Conservation (phyloP, 2,797 vertebrate genomes). For the Danionella dracula region DNA sequence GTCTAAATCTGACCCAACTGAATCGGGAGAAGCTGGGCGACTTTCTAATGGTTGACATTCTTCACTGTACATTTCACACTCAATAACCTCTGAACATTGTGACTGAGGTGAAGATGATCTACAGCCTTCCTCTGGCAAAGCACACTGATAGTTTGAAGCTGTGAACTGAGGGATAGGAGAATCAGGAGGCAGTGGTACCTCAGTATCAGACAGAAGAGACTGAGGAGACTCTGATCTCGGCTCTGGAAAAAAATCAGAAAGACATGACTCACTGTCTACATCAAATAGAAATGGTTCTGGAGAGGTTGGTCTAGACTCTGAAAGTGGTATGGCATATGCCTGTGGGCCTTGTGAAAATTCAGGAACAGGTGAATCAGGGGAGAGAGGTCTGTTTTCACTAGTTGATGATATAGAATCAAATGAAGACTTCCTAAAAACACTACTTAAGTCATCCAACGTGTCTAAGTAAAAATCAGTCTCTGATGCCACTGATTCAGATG, state of each 20-base stretch:
- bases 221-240: constrained; percentile 30
- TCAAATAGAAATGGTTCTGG: constrained; percentile 46
- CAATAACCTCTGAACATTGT: constrained; percentile 43
- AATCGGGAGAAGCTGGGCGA: constrained; percentile 45
- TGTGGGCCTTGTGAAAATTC: constrained; percentile 5
- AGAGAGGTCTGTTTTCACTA: constrained; percentile 5
- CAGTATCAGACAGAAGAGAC: neutral
- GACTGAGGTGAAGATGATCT: constrained; percentile 57
- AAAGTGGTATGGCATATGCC: neutral
- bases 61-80: constrained; percentile 39
- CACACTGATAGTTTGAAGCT: neutral
- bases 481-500: constrained; percentile 21
- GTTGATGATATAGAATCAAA: constrained; percentile 38
- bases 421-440: neutral
- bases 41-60: neutral
- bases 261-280: constrained; percentile 44
- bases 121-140: constrained; percentile 24
- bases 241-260: constrained; percentile 14
- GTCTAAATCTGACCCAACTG: constrained; percentile 21
- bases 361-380: constrained; percentile 26
- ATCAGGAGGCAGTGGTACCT: constrained; percentile 39
- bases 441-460: neutral
- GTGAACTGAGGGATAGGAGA: constrained; percentile 25
- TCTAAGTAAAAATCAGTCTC: constrained; percentile 20
- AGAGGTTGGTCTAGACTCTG: constrained; percentile 35